Evolutionary conservation across 2,113 vertebrate species (phyloP).

Genomic region (Octodon degus): DNA sequence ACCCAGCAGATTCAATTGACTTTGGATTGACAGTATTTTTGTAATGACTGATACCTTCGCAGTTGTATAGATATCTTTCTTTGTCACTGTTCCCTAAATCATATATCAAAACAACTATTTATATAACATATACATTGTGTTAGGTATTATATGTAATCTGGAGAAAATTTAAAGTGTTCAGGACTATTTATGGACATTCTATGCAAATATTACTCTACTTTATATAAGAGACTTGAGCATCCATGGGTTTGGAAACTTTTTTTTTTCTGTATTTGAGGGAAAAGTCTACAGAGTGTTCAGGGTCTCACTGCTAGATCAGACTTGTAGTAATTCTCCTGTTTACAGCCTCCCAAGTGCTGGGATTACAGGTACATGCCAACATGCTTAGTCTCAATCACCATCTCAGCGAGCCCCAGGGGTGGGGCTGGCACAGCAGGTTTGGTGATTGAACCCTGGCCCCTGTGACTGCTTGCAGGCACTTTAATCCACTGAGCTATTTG

Average conservation of each 20-base stretch:
- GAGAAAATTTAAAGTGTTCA: neutral
- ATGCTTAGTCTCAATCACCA: too few relatives aligned
- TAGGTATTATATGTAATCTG: neutral
- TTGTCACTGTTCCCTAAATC: neutral
- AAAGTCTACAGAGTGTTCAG: too few relatives aligned
- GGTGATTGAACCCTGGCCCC: too few relatives aligned
- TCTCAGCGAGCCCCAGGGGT: too few relatives aligned
- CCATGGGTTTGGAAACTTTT: too few relatives aligned
- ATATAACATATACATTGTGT: neutral
- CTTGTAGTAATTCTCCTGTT: too few relatives aligned
- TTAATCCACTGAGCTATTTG: neutral
- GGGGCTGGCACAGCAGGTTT: too few relatives aligned
- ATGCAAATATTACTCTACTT: neutral
- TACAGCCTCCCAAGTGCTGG: too few relatives aligned
- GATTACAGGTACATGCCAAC: too few relatives aligned
- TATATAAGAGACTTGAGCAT: neutral
- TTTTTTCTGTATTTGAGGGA: too few relatives aligned
- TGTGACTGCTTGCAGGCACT: too few relatives aligned
- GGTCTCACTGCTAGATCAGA: too few relatives aligned
- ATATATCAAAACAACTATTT: neutral
- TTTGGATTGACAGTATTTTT: neutral
- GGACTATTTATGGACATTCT: neutral
- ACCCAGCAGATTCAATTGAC: neutral
- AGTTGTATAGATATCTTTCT: neutral
- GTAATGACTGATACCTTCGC: neutral